These are phyloP conservation scores for Barbus barbus DNA, from an alignment of 2,113 vertebrate genomes.

Conservation along the genomic window DNA sequence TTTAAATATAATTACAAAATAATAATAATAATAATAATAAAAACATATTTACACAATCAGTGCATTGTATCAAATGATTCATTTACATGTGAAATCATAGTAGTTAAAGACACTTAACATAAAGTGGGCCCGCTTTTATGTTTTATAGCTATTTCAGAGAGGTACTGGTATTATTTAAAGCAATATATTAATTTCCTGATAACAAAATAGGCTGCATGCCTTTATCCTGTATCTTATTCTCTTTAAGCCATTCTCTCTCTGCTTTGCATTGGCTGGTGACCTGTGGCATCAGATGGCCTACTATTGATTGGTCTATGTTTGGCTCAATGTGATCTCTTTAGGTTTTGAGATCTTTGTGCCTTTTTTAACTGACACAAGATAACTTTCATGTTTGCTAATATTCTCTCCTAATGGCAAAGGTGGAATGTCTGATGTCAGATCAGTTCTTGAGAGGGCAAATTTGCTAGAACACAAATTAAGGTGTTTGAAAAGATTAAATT, in stretches of 20 bases:
- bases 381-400: slow-evolving; percentile 3
- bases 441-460: neutral
- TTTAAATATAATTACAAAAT: no score
- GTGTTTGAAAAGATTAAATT: no score
- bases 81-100: no score
- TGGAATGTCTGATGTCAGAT: neutral
- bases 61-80: no score
- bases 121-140: no score
- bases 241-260: neutral
- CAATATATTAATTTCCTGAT: neutral
- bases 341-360: neutral
- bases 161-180: no score
- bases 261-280: neutral
- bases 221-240: neutral
- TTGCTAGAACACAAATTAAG: no score
- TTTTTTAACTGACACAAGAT: neutral
- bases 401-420: neutral
- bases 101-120: no score
- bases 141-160: neutral
- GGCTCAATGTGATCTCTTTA: neutral
- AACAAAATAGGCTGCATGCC: neutral
- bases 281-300: slow-evolving; percentile 24
- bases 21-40: no score
- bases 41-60: no score
- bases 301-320: slow-evolving; percentile 29